These are phyloP conservation scores for Chelonia mydas DNA, from an alignment of 2,797 vertebrate species.

Conservation along the genomic window DNA sequence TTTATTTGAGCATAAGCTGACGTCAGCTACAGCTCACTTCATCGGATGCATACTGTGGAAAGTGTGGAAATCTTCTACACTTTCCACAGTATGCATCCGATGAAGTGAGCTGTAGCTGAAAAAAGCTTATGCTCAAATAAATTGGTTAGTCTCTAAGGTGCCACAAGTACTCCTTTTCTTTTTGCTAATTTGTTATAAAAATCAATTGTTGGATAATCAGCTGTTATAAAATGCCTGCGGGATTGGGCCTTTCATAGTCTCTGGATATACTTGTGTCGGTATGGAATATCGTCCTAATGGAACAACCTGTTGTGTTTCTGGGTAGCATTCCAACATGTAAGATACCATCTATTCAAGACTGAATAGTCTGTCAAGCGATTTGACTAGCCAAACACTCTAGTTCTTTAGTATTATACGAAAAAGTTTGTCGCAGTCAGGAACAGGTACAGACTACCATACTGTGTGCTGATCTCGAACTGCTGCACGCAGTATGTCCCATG, in stretches of 20 bases:
- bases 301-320: not conserved
- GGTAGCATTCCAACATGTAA: not conserved
- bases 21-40: too few species aligned
- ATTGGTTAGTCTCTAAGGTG: too few species aligned
- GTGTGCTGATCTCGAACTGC: not conserved
- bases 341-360: not conserved
- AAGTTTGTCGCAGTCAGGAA: not conserved
- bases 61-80: too few species aligned
- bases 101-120: too few species aligned
- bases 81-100: too few species aligned
- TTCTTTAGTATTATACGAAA: not conserved
- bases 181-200: not conserved
- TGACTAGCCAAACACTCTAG: not conserved
- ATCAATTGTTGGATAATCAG: not conserved
- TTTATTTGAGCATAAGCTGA: too few species aligned
- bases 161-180: too few species aligned
- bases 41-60: too few species aligned
- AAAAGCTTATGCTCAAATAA: too few species aligned
- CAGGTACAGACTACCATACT: not conserved
- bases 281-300: not conserved
- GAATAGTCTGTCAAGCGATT: not conserved
- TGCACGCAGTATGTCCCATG: not conserved
- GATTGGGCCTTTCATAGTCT: not conserved
- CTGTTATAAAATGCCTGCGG: not conserved
- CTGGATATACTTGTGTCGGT: not conserved